A percentile compares a stretch with the other conserved stretches of the same genome.
phyloP scores from a whole-genome alignment of 2,888 invertebrate species.

The Lobophora halterata region DNA sequence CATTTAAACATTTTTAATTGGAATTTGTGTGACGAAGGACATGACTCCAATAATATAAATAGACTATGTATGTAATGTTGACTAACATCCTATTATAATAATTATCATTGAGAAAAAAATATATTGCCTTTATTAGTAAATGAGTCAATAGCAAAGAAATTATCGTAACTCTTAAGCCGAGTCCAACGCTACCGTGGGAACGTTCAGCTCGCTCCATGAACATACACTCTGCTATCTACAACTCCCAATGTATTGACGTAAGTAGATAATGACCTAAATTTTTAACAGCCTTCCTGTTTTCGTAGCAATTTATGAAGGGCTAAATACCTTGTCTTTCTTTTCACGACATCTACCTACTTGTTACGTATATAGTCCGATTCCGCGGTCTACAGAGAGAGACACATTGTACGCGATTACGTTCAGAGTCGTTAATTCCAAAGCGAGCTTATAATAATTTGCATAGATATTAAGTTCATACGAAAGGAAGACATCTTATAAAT shows the following conservation, averaged over 20 bases:
- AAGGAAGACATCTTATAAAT: conserved; percentile 24
- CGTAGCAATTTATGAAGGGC: conserved; percentile 37
- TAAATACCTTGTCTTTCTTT: conserved; percentile 36
- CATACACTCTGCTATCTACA: conserved; percentile 24
- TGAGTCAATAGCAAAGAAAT: conserved; percentile 29
- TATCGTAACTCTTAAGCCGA: conserved; percentile 51
- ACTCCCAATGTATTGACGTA: too few relatives aligned
- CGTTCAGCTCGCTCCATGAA: conserved; percentile 34
- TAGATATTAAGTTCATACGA: conserved; percentile 14
- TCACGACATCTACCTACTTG: conserved; percentile 28
- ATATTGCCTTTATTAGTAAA: conserved; percentile 5
- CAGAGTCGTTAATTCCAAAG: too few relatives aligned
- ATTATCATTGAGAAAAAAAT: conserved; percentile 1
- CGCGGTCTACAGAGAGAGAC: conserved; percentile 11
- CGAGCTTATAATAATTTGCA: too few relatives aligned
- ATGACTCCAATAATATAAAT: too few relatives aligned
- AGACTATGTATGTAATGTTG: too few relatives aligned
- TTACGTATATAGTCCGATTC: conserved; percentile 27
- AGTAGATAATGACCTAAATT: too few relatives aligned
- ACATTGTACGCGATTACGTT: too few relatives aligned
- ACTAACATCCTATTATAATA: too few relatives aligned
- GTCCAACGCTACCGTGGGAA: conserved; percentile 66
- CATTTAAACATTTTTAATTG: conserved; percentile 7
- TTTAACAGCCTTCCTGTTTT: conserved; percentile 44
- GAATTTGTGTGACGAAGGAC: conserved; percentile 4